Conservation (phyloP, 2,797 vertebrate genomes). For the Gymnodraco acuticeps region DNA sequence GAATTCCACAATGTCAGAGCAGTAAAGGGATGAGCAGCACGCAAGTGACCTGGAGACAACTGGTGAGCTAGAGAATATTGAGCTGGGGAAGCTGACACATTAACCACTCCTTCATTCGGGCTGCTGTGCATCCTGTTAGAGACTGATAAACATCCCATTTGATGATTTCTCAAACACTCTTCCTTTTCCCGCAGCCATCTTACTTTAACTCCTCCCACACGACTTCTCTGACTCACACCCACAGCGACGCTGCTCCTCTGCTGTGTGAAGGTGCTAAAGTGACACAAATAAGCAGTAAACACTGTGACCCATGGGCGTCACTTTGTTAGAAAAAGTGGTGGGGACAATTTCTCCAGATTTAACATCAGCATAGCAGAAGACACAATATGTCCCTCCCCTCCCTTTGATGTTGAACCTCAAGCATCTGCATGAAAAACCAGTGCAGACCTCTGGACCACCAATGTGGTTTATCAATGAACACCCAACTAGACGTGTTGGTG, state of each 20-base stretch:
- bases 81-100: constrained; percentile 27
- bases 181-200: constrained; percentile 85
- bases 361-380: too few species aligned
- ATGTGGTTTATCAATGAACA: too few species aligned
- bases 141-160: constrained; percentile 69
- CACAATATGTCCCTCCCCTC: too few species aligned
- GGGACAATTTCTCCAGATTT: too few species aligned
- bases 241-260: constrained; percentile 47
- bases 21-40: constrained; percentile 7
- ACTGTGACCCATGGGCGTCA: too few species aligned
- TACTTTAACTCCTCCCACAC: constrained; percentile 79
- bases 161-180: constrained; percentile 69
- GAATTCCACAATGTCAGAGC: constrained; percentile 76
- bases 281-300: too few species aligned
- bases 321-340: too few species aligned
- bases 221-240: constrained; percentile 71
- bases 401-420: too few species aligned
- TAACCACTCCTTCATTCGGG: constrained; percentile 46
- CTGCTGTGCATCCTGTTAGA: constrained; percentile 68
- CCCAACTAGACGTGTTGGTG: too few species aligned
- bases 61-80: not conserved
- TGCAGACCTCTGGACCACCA: too few species aligned
- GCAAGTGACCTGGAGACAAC: constrained; percentile 8
- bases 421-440: too few species aligned
- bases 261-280: too few species aligned